Percentiles rank a stretch among this genome's conserved stretches.
Conservation (phyloP, 2,113 vertebrate species). For the Ellobius talpinus region DNA sequence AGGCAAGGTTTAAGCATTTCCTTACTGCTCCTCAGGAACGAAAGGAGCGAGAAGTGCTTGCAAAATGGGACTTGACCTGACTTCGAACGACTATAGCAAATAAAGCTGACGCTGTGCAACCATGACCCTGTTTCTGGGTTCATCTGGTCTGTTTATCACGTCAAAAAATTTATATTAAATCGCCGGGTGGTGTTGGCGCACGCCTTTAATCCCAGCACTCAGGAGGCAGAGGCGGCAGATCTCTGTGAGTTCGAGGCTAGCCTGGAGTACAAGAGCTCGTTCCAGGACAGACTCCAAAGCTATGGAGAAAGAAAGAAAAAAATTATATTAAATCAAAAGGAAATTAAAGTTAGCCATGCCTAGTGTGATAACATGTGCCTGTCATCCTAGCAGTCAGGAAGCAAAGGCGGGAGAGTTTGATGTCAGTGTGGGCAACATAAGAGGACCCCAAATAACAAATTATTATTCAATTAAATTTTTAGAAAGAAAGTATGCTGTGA, state of each 20-base stretch:
- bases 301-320: neutral
- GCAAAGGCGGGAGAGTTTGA: too few relatives aligned
- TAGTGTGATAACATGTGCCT: neutral
- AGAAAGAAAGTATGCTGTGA: neutral
- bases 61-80: slow-evolving; percentile 14
- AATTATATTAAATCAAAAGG: neutral
- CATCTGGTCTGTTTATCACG: slow-evolving; percentile 30
- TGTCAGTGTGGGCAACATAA: neutral
- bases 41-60: neutral
- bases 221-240: too few relatives aligned
- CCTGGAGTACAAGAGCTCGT: too few relatives aligned
- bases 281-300: too few relatives aligned
- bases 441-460: neutral
- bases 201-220: too few relatives aligned
- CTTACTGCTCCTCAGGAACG: neutral
- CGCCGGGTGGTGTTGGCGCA: too few relatives aligned
- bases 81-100: slow-evolving; percentile 4
- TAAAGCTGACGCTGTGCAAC: neutral
- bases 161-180: neutral
- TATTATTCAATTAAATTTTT: neutral
- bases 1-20: neutral
- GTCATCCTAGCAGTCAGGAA: neutral
- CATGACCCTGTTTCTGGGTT: neutral
- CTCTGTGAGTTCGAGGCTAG: too few relatives aligned
- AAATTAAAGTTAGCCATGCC: neutral